Conservation (phyloP, 2,888 invertebrate genomes). For the Calameuta filiformis region DNA sequence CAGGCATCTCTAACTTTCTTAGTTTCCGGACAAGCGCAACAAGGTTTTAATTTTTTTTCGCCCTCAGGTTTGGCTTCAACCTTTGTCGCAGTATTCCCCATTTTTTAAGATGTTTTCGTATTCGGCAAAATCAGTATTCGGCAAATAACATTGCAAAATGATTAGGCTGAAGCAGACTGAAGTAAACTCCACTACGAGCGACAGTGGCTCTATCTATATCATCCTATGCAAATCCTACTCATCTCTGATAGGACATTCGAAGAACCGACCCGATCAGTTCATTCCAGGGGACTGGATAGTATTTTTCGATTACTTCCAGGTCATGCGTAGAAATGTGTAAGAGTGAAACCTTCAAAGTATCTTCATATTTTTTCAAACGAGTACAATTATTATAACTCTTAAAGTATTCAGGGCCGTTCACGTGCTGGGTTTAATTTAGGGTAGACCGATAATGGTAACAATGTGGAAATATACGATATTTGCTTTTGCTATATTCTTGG, state of each 20-base stretch:
- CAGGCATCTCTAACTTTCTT: conserved; percentile 90
- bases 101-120: conserved; percentile 39
- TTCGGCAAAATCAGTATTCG: not conserved
- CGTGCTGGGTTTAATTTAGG: not conserved
- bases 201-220: not conserved
- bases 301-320: too few relatives aligned
- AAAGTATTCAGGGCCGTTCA: not conserved
- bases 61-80: conserved; percentile 55
- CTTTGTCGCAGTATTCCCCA: conserved; percentile 71
- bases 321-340: not conserved
- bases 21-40: conserved; percentile 98
- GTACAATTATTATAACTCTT: not conserved
- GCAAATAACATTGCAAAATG: not conserved
- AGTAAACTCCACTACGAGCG: not conserved
- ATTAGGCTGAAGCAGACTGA: not conserved
- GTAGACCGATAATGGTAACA: conserved; percentile 12
- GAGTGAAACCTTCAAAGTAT: not conserved
- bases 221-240: not conserved
- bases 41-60: conserved; percentile 86
- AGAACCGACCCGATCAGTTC: too few relatives aligned
- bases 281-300: too few relatives aligned
- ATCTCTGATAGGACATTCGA: too few relatives aligned
- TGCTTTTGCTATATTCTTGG: conserved; percentile 24
- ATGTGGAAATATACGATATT: conserved; percentile 36
- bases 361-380: not conserved